phyloP scores from a whole-genome alignment of 2,888 invertebrate species.

The Fragum sueziense region DNA sequence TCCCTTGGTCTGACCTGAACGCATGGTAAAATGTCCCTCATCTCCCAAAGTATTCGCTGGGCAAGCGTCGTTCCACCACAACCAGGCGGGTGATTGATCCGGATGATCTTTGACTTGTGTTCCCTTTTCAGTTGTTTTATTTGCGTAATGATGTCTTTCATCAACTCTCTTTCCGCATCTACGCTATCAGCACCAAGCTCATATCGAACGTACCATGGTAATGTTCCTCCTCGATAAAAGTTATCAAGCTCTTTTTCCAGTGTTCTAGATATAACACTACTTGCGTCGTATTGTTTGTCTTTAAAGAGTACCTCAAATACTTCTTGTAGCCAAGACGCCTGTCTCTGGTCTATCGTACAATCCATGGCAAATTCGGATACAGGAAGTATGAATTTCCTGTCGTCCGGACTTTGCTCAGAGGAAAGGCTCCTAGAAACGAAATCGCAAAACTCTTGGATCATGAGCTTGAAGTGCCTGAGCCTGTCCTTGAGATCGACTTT shows the following conservation, averaged over 20 bases:
- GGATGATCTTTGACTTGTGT: slow-evolving; percentile 48
- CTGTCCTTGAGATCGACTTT: not conserved
- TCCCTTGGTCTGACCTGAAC: slow-evolving; percentile 51
- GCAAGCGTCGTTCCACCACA: slow-evolving; percentile 65
- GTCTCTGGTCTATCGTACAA: slow-evolving; percentile 30
- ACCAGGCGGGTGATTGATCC: slow-evolving; percentile 61
- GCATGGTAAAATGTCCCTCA: slow-evolving; percentile 48
- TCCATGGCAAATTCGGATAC: not conserved
- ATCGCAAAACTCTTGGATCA: not conserved
- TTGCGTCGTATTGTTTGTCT: slow-evolving; percentile 37
- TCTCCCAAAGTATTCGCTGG: slow-evolving; percentile 61
- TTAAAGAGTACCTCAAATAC: slow-evolving; percentile 59
- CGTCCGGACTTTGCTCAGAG: not conserved
- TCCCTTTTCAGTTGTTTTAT: slow-evolving; percentile 27
- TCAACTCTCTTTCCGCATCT: slow-evolving; percentile 54
- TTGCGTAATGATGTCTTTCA: slow-evolving; percentile 31
- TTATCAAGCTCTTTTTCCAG: slow-evolving; percentile 51
- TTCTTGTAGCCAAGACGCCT: slow-evolving; percentile 56
- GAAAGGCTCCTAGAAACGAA: not conserved
- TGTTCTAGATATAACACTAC: slow-evolving; percentile 23
- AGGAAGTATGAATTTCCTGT: not conserved
- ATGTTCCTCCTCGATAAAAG: slow-evolving; percentile 62
- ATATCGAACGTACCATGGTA: slow-evolving; percentile 60
- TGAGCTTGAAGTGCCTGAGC: not conserved
- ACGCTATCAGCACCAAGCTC: slow-evolving; percentile 37